Conservation (phyloP, 2,113 vertebrate genomes). For the Tretioscincus oriximinensis region DNA sequence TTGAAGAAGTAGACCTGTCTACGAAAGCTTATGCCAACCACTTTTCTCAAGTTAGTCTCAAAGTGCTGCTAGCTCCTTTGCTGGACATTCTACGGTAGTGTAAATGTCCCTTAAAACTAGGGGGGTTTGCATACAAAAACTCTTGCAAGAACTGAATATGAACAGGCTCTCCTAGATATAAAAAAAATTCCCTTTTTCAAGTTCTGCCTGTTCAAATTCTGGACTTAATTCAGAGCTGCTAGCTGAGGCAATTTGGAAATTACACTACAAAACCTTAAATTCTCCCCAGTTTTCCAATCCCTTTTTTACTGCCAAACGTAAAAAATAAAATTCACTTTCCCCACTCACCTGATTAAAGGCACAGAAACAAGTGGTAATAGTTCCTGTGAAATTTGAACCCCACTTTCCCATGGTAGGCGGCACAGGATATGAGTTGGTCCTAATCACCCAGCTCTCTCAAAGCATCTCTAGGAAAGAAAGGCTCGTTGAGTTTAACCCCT, state of each 20-base stretch:
- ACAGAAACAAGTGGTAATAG: too few relatives aligned
- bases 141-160: background rate
- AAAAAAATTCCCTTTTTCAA: background rate
- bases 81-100: too few relatives aligned
- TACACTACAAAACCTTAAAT: background rate
- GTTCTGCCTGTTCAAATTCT: background rate
- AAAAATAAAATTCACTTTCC: too few relatives aligned
- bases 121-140: too few relatives aligned
- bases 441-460: background rate
- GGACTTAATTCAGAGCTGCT: too few relatives aligned
- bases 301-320: background rate
- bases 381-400: constrained; percentile 19
- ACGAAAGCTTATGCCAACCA: too few relatives aligned
- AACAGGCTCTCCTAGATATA: background rate
- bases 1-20: too few relatives aligned
- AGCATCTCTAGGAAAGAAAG: background rate
- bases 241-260: background rate
- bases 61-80: too few relatives aligned
- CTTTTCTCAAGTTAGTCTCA: too few relatives aligned
- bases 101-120: too few relatives aligned
- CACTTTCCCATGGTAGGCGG: constrained; percentile 10
- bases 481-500: constrained; percentile 7
- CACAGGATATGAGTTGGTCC: background rate
- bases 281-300: background rate
- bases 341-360: background rate